A percentile compares a stretch with the other conserved stretches of the same genome.
Conservation (phyloP, 2,888 invertebrate species). For the Acleris literana region DNA sequence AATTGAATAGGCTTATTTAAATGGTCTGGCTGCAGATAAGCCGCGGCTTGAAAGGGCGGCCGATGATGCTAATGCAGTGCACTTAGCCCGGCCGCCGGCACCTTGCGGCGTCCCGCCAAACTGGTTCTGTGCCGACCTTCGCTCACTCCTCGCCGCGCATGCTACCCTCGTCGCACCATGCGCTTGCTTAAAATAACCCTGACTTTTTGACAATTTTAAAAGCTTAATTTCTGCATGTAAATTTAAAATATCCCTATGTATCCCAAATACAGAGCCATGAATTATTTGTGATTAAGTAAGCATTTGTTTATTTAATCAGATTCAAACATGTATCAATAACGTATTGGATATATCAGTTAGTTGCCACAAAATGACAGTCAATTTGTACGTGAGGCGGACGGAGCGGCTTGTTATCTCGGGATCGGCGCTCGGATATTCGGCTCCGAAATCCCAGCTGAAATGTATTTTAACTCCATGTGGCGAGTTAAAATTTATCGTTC, state of each 20-base stretch:
- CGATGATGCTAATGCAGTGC: conserved; percentile 79
- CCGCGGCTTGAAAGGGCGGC: conserved; percentile 75
- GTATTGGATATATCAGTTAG: conserved; percentile 29
- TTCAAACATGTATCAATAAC: conserved; percentile 16
- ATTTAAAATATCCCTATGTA: too few relatives aligned
- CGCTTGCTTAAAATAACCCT: conserved; percentile 70
- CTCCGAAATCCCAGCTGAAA: conserved; percentile 34
- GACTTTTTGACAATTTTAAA: conserved; percentile 29
- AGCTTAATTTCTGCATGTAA: not conserved
- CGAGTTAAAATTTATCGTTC: conserved; percentile 35
- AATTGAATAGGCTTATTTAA: conserved; percentile 77
- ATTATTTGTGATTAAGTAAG: not conserved
- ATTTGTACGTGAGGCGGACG: conserved; percentile 65
- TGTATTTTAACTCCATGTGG: conserved; percentile 33
- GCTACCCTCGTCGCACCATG: conserved; percentile 70
- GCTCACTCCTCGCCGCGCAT: conserved; percentile 63
- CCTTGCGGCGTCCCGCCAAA: conserved; percentile 78
- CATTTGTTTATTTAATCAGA: conserved; percentile 15
- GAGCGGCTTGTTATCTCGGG: conserved; percentile 60
- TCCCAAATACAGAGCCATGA: too few relatives aligned
- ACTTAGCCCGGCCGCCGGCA: conserved; percentile 78
- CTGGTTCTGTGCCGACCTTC: conserved; percentile 79
- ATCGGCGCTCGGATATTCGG: conserved; percentile 49
- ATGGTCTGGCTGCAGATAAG: conserved; percentile 74
- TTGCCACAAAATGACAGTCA: conserved; percentile 52